phyloP scores from a whole-genome alignment of 2,113 vertebrate species.

The Puma concolor region DNA sequence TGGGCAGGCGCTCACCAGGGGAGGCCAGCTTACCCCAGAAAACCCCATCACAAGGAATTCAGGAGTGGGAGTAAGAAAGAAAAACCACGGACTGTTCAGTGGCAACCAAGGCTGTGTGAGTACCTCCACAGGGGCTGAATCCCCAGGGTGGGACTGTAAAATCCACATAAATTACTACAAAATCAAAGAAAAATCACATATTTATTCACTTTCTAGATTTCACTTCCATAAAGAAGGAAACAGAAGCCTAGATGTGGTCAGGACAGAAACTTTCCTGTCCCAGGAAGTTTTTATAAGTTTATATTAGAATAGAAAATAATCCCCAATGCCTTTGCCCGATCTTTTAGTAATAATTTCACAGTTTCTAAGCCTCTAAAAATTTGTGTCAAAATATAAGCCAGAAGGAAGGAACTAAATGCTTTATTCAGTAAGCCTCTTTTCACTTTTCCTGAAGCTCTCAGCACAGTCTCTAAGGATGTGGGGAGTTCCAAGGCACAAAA shows the following conservation, averaged over 20 bases:
- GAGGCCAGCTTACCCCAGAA: neutral
- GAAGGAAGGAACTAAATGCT: neutral
- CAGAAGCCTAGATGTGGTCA: neutral
- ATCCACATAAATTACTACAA: neutral
- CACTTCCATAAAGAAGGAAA: neutral
- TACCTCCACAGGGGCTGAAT: neutral
- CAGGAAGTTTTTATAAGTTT: neutral
- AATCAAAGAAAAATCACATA: neutral
- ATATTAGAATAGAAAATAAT: neutral
- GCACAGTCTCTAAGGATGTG: neutral
- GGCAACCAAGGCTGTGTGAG: neutral
- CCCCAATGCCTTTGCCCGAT: neutral
- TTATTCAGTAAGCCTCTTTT: neutral
- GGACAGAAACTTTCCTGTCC: neutral
- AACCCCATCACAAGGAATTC: neutral
- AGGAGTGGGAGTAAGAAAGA: neutral
- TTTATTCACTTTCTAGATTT: neutral
- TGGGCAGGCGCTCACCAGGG: neutral
- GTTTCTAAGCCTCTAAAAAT: neutral
- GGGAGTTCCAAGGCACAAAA: neutral
- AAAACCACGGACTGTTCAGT: neutral
- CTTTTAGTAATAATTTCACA: neutral
- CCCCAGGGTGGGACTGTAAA: neutral
- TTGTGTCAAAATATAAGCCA: neutral
- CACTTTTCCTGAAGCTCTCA: neutral